A percentile compares a stretch with the other conserved stretches of the same genome.
Evolutionary conservation across 2,888 invertebrate species (phyloP).

Genomic region (Steinernema carpocapsae): DNA sequence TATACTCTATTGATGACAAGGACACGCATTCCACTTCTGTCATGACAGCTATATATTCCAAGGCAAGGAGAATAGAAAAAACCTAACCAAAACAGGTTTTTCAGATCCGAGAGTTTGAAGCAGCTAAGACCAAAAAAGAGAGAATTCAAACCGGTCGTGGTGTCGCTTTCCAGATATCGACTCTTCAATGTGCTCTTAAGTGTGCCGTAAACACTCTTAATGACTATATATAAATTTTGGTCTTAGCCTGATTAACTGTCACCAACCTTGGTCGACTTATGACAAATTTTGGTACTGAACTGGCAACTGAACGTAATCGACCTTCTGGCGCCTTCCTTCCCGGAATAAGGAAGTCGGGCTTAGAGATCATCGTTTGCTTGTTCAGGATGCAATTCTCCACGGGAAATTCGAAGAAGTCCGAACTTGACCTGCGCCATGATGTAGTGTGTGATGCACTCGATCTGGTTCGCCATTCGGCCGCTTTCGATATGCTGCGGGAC

Average conservation of each 20-base stretch:
- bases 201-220: not conserved
- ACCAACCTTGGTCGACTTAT: too few species aligned
- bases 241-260: too few species aligned
- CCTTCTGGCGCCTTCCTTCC: constrained; percentile 49
- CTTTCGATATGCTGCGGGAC: constrained; percentile 58
- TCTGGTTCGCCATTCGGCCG: constrained; percentile 56
- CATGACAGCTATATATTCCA: constrained; percentile 1
- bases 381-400: constrained; percentile 62
- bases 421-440: constrained; percentile 51
- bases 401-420: constrained; percentile 55
- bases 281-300: too few species aligned
- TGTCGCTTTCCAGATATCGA: not conserved
- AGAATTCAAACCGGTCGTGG: not conserved
- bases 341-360: constrained; percentile 59
- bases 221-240: not conserved
- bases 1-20: constrained; percentile 15
- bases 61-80: not conserved
- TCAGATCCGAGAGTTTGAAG: not conserved
- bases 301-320: constrained; percentile 54
- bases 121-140: not conserved
- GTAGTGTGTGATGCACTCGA: constrained; percentile 60
- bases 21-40: constrained; percentile 4
- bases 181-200: not conserved
- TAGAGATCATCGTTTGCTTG: constrained; percentile 56
- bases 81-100: not conserved